These are phyloP conservation scores for Phoxinus dragarum DNA, from an alignment of 2,797 vertebrate genomes.

Conservation along the genomic window DNA sequence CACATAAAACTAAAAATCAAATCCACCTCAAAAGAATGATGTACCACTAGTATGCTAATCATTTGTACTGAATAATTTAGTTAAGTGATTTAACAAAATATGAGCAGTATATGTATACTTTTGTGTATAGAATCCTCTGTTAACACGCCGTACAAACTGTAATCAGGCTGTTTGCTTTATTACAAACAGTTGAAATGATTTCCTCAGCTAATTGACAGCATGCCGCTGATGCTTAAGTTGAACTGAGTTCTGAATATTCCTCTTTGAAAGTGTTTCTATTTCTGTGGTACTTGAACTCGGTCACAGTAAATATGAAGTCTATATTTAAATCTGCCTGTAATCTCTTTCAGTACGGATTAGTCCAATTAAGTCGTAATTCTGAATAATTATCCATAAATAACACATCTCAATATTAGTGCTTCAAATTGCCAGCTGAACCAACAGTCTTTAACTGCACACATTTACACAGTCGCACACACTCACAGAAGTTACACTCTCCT, in stretches of 20 bases:
- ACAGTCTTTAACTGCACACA: not conserved
- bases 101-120: not conserved
- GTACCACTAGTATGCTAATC: not conserved
- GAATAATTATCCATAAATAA: conserved; percentile 46
- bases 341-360: conserved; percentile 44
- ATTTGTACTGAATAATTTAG: not conserved
- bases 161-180: not conserved
- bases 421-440: conserved; percentile 26
- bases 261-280: conserved; percentile 6
- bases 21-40: not conserved
- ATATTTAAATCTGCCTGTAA: conserved; percentile 41
- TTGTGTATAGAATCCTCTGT: not conserved
- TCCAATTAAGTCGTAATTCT: conserved; percentile 48
- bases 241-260: not conserved
- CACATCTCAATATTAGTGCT: conserved; percentile 14
- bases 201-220: not conserved
- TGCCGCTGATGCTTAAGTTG: not conserved
- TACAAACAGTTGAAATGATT: not conserved
- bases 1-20: not conserved
- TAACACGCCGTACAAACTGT: not conserved
- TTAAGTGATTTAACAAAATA: not conserved
- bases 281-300: not conserved
- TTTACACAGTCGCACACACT: not conserved
- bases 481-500: not conserved
- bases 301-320: conserved; percentile 38